Base-by-base conservation (phyloP, 2,113 vertebrate genomes). In the Ochotona curzoniae region DNA sequence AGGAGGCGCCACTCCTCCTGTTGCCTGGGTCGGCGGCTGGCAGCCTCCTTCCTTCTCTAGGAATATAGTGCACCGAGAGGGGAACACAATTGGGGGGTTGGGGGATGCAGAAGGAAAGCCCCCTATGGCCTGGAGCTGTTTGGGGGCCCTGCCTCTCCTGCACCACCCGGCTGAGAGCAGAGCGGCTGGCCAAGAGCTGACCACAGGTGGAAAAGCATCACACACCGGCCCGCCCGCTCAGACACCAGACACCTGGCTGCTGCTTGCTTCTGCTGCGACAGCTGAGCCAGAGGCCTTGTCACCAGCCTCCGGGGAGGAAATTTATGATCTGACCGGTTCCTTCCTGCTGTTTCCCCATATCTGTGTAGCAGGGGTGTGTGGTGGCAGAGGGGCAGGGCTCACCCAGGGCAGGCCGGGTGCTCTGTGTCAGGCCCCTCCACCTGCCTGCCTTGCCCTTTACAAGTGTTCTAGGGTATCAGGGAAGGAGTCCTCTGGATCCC, bases 31-130 rank as follows among this genome's bases (percentile, higher is more conserved):
- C 63, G 8, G 73, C 54, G 9, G 8, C 73, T 75, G 90, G 93
- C 76, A 17, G 69, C 63, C 69, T 38, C 1, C 15, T n/a, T n/a
- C 80, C 64, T 94, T 70, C 67, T 93, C 88, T 67, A 96, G 86
- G 80, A 87, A 88, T 12, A 18, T 1, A 4, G 69, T 61, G 38
- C 54, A 26, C 44, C 69, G 82, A 47, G 51, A 76, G 54, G 57
- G 74, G 54, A 28, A 51, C 17, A 38, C 0, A 25, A 67, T 79
- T 8, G 0, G 8, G 0, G 14, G 49, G 18, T 26, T 44, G 61
- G 51, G n/a, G 54, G 38, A 26, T 13, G 13, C 79, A 82, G 67
- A 73, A 71, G 78, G 73, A 35, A 7, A 0, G 49, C 38, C 7
- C 21, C 32, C 5, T 28, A 7, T 20, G 47, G 49, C 25, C 76